phyloP scores from a whole-genome alignment of 2,888 invertebrate species.

The Synergus itoensis region DNA sequence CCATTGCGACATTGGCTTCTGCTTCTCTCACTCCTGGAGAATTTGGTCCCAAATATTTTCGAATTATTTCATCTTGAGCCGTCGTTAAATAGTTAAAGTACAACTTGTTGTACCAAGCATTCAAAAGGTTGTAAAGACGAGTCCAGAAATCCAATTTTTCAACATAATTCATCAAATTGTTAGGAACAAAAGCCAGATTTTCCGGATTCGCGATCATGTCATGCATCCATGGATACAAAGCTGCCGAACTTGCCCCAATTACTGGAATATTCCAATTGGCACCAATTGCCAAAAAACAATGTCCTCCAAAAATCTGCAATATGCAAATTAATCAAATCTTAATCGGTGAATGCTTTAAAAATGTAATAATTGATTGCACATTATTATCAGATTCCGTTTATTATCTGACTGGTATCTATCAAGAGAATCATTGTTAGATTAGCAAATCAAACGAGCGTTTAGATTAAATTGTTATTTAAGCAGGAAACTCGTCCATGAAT shows the following conservation, averaged over 20 bases:
- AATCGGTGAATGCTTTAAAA: not conserved
- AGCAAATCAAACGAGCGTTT: too few species aligned
- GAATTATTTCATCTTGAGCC: slow-evolving; percentile 60
- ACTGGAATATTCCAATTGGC: slow-evolving; percentile 65
- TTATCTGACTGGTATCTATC: too few species aligned
- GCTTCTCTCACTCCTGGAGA: slow-evolving; percentile 76
- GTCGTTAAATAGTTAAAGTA: slow-evolving; percentile 58
- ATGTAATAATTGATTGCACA: too few species aligned
- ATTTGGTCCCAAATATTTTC: slow-evolving; percentile 60
- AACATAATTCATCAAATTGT: slow-evolving; percentile 47
- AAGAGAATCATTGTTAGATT: too few species aligned
- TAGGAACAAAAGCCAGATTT: slow-evolving; percentile 63
- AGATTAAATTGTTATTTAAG: too few species aligned
- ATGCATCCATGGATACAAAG: slow-evolving; percentile 67
- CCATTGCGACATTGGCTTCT: slow-evolving; percentile 78
- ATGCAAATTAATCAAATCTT: not conserved
- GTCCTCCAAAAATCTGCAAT: slow-evolving; percentile 65
- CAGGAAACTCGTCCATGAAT: too few species aligned
- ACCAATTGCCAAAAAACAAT: slow-evolving; percentile 67
- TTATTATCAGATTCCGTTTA: too few species aligned
- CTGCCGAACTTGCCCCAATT: slow-evolving; percentile 62
- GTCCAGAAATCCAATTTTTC: slow-evolving; percentile 53
- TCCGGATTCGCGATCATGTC: slow-evolving; percentile 65
- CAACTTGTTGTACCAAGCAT: slow-evolving; percentile 49
- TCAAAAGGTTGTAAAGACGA: slow-evolving; percentile 62